Evolutionary conservation across 2,113 vertebrate species (phyloP).

Genomic region (Dasyornis broadbenti): DNA sequence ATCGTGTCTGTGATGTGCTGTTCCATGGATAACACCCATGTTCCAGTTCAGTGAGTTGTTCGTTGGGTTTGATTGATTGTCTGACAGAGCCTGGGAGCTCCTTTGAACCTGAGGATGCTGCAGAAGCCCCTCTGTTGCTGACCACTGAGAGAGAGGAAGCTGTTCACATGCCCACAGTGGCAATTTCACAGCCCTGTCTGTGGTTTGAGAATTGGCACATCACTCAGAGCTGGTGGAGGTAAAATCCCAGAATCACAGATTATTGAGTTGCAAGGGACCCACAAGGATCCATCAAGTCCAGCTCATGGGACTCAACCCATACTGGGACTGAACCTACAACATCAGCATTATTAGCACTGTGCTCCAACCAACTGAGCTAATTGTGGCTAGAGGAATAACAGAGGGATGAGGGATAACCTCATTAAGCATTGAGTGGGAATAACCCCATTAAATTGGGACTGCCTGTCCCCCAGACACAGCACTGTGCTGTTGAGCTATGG

Average conservation of each 20-base stretch:
- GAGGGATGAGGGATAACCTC: neutral
- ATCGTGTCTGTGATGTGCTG: neutral
- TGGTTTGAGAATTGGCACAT: neutral
- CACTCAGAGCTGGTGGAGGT: neutral
- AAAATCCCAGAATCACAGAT: neutral
- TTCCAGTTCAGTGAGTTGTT: neutral
- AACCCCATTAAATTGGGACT: neutral
- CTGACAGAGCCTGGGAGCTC: neutral
- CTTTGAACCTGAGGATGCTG: neutral
- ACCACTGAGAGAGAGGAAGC: neutral
- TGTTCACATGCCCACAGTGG: rapidly evolving
- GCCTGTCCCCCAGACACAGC: neutral
- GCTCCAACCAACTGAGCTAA: neutral
- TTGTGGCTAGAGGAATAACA: neutral
- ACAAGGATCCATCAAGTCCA: neutral
- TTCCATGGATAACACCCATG: neutral
- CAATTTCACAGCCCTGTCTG: neutral
- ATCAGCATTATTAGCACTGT: neutral
- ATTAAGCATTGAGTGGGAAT: neutral
- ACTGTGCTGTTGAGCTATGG: neutral
- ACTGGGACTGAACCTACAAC: neutral
- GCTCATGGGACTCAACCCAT: rapidly evolving
- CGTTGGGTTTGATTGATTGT: neutral
- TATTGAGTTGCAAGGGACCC: neutral
- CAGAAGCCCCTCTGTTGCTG: neutral